A percentile compares a stretch with the other conserved stretches of the same genome.
Conservation (phyloP, 2,888 invertebrate species). For the Mycalesis mineus region DNA sequence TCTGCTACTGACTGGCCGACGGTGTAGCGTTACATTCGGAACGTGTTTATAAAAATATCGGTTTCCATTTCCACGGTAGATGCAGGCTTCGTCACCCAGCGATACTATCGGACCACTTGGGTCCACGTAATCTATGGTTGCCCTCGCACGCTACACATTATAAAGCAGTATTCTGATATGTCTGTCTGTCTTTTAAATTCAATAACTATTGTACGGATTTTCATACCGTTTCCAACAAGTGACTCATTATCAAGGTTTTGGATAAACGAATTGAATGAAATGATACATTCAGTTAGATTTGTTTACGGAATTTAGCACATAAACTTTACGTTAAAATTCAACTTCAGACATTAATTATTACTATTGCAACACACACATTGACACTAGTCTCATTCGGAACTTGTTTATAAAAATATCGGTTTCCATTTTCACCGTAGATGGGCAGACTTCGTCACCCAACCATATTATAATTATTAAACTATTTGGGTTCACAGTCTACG, state of each 20-base stretch:
- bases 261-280: no score
- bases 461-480: conserved; percentile 26
- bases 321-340: no score
- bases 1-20: conserved; percentile 50
- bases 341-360: no score
- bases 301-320: no score
- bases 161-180: no score
- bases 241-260: no score
- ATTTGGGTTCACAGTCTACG: neutral
- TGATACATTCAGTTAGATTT: no score
- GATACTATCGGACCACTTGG: conserved; percentile 24
- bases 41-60: conserved; percentile 56
- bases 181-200: no score
- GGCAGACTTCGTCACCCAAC: conserved; percentile 25
- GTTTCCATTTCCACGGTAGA: conserved; percentile 39
- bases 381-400: conserved; percentile 40
- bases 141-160: no score
- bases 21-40: conserved; percentile 52
- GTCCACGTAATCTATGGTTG: neutral
- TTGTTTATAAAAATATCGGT: conserved; percentile 57
- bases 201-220: no score
- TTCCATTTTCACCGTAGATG: conserved; percentile 34
- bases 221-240: no score
- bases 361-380: no score
- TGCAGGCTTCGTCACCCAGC: conserved; percentile 25